Percentiles rank a stretch among this genome's conserved stretches.
phyloP scores from a whole-genome alignment of 2,888 invertebrate genomes.

The Zele albiditarsus region DNA sequence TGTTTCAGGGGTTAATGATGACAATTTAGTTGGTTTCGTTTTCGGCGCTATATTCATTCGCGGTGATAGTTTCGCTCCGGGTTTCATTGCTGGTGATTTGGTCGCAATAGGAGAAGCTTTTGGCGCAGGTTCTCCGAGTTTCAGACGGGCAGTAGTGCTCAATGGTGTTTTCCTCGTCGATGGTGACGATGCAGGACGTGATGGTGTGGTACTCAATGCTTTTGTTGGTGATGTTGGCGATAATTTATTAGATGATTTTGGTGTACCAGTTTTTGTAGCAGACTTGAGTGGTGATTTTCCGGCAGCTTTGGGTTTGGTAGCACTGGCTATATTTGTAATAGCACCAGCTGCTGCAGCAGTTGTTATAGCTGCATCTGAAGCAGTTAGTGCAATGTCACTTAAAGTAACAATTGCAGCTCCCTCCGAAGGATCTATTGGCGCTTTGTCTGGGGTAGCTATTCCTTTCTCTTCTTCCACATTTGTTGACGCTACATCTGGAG shows the following conservation, averaged over 20 bases:
- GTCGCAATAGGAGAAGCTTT: constrained; percentile 45
- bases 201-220: constrained; percentile 30
- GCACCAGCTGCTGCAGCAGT: constrained; percentile 59
- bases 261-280: constrained; percentile 53
- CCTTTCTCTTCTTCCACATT: neutral
- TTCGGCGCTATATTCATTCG: constrained; percentile 53
- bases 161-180: constrained; percentile 49
- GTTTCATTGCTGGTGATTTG: constrained; percentile 48
- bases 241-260: constrained; percentile 54
- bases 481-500: neutral
- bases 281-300: constrained; percentile 56
- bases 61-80: constrained; percentile 43
- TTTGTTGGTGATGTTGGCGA: constrained; percentile 63
- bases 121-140: constrained; percentile 53
- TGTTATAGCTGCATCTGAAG: constrained; percentile 48
- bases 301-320: constrained; percentile 63
- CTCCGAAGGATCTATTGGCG: constrained; percentile 15
- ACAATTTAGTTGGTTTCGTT: constrained; percentile 50
- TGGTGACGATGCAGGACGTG: constrained; percentile 48
- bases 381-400: neutral
- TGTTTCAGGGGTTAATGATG: constrained; percentile 69
- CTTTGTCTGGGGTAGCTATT: constrained; percentile 2
- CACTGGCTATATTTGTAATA: constrained; percentile 60
- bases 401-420: constrained; percentile 55
- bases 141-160: constrained; percentile 54